Percentiles rank a stretch among this genome's conserved stretches.
These are phyloP conservation scores for Lucilia sericata DNA, from an alignment of 1,140 invertebrate genomes.

Conservation along the genomic window DNA sequence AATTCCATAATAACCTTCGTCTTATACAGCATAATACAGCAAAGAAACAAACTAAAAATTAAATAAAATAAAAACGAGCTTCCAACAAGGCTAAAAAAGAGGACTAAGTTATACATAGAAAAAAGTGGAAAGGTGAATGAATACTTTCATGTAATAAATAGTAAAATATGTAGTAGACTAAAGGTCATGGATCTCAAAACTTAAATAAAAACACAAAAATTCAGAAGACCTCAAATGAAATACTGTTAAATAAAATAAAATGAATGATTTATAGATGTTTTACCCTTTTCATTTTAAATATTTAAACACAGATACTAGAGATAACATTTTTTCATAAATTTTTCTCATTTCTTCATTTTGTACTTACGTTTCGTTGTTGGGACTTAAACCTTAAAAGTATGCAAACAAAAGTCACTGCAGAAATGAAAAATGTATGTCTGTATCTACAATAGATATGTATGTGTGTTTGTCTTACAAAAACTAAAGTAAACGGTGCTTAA, in stretches of 20 bases:
- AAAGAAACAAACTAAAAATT: neutral
- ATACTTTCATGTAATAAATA: neutral
- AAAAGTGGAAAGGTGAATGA: neutral
- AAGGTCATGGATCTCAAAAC: neutral
- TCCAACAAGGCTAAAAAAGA: neutral
- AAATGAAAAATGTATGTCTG: neutral
- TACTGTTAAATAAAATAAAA: neutral
- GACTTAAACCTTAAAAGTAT: neutral
- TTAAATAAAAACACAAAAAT: neutral
- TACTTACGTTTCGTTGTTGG: neutral
- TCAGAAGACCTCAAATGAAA: neutral
- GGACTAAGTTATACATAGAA: neutral
- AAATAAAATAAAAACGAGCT: neutral
- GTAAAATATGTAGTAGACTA: conserved; percentile 18
- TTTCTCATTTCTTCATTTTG: neutral
- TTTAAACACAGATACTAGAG: neutral
- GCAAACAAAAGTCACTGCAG: neutral
- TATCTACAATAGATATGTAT: neutral
- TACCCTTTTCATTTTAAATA: neutral
- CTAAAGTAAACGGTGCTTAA: neutral
- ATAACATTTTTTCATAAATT: neutral
- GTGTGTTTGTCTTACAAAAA: neutral
- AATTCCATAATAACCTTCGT: conserved; percentile 21
- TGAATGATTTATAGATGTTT: neutral
- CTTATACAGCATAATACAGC: neutral